These are phyloP conservation scores for Melanaphis sacchari DNA, from an alignment of 1,140 invertebrate species.

Conservation along the genomic window DNA sequence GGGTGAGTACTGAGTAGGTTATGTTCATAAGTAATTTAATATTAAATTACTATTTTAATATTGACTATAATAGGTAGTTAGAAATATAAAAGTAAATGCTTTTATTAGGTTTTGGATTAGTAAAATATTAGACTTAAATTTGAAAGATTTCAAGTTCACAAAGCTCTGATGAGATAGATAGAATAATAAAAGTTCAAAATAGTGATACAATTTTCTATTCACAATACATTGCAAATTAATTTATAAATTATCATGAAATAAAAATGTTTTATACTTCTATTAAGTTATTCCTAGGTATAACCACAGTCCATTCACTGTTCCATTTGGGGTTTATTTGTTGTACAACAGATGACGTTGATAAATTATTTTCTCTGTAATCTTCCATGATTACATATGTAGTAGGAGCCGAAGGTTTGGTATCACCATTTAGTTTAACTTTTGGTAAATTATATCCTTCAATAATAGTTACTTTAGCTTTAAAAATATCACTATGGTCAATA, in stretches of 20 bases:
- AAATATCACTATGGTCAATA: constrained; percentile 13
- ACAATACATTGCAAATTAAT: background rate
- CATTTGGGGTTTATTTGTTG: constrained; percentile 38
- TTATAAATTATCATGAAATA: background rate
- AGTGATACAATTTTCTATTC: background rate
- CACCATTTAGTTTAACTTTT: background rate
- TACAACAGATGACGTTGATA: constrained; percentile 1
- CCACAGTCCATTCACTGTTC: constrained; percentile 5
- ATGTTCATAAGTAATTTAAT: too few relatives aligned
- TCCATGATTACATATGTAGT: constrained; percentile 37
- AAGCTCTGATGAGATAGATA: background rate
- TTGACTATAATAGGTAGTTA: too few relatives aligned
- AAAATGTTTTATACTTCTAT: constrained; percentile 24
- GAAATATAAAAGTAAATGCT: too few relatives aligned
- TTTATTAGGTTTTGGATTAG: too few relatives aligned
- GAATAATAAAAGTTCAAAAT: background rate
- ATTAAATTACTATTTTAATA: too few relatives aligned
- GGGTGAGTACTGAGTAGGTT: too few relatives aligned
- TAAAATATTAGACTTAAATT: too few relatives aligned
- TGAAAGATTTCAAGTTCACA: too few relatives aligned
- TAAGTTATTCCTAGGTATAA: background rate
- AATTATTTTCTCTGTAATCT: background rate
- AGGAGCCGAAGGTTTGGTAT: background rate
- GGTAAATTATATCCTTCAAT: constrained; percentile 37
- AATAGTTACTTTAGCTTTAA: constrained; percentile 14